Conservation (phyloP, 2,888 invertebrate genomes). For the Caenorhabditis uteleia region DNA sequence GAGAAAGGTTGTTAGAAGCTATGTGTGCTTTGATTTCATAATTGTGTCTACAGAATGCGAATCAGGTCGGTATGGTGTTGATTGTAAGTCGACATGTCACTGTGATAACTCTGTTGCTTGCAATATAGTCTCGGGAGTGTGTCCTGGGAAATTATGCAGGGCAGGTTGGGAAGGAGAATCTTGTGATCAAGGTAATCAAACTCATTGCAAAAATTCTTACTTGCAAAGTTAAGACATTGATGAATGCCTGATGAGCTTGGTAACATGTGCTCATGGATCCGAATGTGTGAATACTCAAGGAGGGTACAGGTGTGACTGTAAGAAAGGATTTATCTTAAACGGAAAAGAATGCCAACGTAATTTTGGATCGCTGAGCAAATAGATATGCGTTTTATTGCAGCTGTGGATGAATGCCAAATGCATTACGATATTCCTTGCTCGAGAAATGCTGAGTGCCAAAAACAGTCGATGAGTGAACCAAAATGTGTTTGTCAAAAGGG, state of each 20-base stretch:
- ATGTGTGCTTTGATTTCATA: neutral
- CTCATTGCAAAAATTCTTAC: too few species aligned
- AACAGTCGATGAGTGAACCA: conserved; percentile 22
- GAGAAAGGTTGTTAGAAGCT: conserved; percentile 42
- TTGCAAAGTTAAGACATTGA: conserved; percentile 81
- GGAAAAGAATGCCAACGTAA: conserved; percentile 60
- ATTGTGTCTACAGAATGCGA: conserved; percentile 52
- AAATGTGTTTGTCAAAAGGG: conserved; percentile 60
- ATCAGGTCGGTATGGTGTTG: conserved; percentile 62
- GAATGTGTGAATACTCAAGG: conserved; percentile 84
- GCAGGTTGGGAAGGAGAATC: conserved; percentile 60
- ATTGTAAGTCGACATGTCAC: conserved; percentile 58
- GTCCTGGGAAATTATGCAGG: conserved; percentile 55
- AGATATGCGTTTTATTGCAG: conserved; percentile 17
- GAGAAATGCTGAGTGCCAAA: conserved; percentile 52
- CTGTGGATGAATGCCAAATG: conserved; percentile 37
- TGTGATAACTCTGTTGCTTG: conserved; percentile 64
- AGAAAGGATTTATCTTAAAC: conserved; percentile 52
- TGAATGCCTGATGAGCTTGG: conserved; percentile 79
- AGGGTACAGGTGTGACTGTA: conserved; percentile 74
- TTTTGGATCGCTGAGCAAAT: neutral
- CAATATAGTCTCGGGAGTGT: conserved; percentile 61
- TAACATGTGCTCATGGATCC: conserved; percentile 82
- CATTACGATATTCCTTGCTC: conserved; percentile 57
- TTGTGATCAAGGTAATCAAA: conserved; percentile 56